Evolutionary conservation across 2,113 vertebrate species (phyloP).

Genomic region (Nycticebus coucang): DNA sequence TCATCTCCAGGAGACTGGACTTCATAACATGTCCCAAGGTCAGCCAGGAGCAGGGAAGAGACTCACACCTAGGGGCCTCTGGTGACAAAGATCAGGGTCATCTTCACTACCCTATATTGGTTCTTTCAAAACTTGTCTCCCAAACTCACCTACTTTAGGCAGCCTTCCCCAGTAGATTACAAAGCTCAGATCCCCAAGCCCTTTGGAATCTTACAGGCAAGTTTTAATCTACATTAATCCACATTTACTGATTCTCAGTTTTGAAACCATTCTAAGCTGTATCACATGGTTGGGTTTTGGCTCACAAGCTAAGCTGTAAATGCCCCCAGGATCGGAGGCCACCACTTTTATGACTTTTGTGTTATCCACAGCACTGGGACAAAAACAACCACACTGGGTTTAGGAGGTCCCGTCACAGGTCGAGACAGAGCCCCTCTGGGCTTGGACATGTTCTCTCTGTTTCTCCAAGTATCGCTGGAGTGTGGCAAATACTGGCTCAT

Average conservation of each 20-base stretch:
- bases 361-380: background rate
- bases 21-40: background rate
- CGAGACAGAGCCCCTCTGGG: background rate
- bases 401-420: background rate
- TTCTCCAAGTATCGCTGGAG: background rate
- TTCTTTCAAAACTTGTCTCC: conserved; percentile 12
- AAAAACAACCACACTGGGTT: background rate
- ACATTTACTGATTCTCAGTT: background rate
- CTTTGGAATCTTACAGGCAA: background rate
- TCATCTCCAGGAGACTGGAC: background rate
- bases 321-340: background rate
- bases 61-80: background rate
- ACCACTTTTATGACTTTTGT: rapidly evolving
- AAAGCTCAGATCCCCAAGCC: background rate
- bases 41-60: background rate
- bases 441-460: background rate
- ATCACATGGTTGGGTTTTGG: background rate
- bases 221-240: background rate
- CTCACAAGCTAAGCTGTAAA: background rate
- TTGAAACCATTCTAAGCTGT: background rate
- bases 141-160: background rate
- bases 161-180: background rate
- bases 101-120: background rate
- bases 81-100: background rate
- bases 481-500: background rate